Evolutionary conservation across 2,113 vertebrate species (phyloP), one percentile per base, ranked within the genome.

Genomic region (Actenoides hombroni): DNA sequence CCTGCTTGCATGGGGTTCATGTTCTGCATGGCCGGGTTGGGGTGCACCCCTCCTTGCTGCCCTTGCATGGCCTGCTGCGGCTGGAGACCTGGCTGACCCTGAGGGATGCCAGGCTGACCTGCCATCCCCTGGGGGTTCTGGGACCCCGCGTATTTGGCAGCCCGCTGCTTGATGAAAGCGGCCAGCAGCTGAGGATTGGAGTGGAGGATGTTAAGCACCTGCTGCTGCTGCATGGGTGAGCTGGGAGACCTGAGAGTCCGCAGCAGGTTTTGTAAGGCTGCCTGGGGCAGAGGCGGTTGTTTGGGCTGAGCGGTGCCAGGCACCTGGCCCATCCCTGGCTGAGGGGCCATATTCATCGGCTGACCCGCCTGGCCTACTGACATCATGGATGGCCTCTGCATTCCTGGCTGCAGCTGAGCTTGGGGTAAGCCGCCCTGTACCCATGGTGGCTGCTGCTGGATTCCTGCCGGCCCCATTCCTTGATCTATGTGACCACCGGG

Each of bases 181-280:
- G 99, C 99, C 98, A 99, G 98, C 42, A 99, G 98, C 75, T 99
- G 99, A 44, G 99, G 99, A 94, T 99, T 99, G 97, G 99, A 99
- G n/a, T 99, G 99, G 56, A 99, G 98, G 96, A 99, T 99, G 97
- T 99, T 99, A 76, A 98, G 98, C 97, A 98, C 98, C 96, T 99
- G 99, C 96, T 99, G 99, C 98, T 99, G 99, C 95, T 99, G 99
- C 68, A 98, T 97, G 93, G 98, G 98, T 59, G 98, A 98, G 95
- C 98, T 98, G 95, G 98, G 98, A 96, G 98, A 98, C 97, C 98
- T 98, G 97, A 98, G 98, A 97, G 98, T 98, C 96, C 98, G 98
- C 96, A 98, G 79, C 15, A 98, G 97, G 93, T 98, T 98, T 92
- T 98, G 98, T 97, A 98, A 98, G 97, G 99, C 99, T 2, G 98